Conservation (phyloP, 1,140 invertebrate species). For the Harlomillsia oculata region DNA sequence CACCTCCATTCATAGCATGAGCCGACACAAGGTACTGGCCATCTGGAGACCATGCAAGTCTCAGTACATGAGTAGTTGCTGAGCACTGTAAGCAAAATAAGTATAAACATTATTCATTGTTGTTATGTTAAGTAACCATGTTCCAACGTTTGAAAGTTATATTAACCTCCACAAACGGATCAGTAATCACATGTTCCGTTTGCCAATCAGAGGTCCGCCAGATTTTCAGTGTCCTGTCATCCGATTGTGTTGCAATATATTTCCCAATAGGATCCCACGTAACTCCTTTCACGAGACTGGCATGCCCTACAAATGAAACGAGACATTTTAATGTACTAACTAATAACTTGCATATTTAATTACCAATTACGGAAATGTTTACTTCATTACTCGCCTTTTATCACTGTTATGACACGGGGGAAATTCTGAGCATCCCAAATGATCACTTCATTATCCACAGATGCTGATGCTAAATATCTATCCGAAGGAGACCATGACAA, state of each 20-base stretch:
- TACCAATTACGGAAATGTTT: neutral
- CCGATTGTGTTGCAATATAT: slow-evolving; percentile 91
- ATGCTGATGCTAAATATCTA: slow-evolving; percentile 84
- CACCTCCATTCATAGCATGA: slow-evolving; percentile 95
- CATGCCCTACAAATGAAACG: slow-evolving; percentile 62
- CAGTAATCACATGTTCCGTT: slow-evolving; percentile 68
- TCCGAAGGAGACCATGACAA: slow-evolving; percentile 91
- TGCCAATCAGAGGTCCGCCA: slow-evolving; percentile 94
- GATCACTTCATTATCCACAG: slow-evolving; percentile 90
- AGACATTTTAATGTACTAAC: neutral
- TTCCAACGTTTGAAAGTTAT: too few species aligned
- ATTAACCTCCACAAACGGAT: slow-evolving; percentile 76
- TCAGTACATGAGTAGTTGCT: slow-evolving; percentile 83
- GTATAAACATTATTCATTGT: slow-evolving; percentile 2
- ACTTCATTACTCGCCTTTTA: slow-evolving; percentile 12
- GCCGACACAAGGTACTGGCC: slow-evolving; percentile 92
- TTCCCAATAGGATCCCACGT: slow-evolving; percentile 98
- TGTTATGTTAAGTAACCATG: neutral
- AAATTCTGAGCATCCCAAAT: slow-evolving; percentile 91
- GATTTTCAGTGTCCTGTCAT: slow-evolving; percentile 85
- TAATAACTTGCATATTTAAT: neutral
- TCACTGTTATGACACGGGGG: slow-evolving; percentile 43
- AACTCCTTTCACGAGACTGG: slow-evolving; percentile 89
- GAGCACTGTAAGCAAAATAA: slow-evolving; percentile 56
- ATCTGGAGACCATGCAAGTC: slow-evolving; percentile 94